phyloP scores from a whole-genome alignment of 1,140 invertebrate genomes.

The Drosophila mojavensis region DNA sequence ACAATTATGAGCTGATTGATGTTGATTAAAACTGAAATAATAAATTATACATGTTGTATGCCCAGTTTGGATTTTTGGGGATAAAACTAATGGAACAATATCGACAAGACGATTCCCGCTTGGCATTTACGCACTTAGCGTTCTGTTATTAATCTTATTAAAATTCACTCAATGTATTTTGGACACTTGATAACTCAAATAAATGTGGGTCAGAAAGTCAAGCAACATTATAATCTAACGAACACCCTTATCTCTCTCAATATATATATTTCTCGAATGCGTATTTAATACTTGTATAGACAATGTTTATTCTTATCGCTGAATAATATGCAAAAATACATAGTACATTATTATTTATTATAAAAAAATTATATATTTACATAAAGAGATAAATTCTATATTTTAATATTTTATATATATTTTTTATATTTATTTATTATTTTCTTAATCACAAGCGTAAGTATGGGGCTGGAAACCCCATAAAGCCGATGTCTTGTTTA shows the following conservation, averaged over 20 bases:
- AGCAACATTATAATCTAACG: slow-evolving; percentile 36
- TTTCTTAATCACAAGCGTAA: too few relatives aligned
- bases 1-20: too few relatives aligned
- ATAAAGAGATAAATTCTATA: too few relatives aligned
- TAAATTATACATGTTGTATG: too few relatives aligned
- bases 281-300: not conserved
- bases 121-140: not conserved
- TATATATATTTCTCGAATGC: not conserved
- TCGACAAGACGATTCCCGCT: not conserved
- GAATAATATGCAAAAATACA: not conserved
- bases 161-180: slow-evolving; percentile 2
- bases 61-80: not conserved
- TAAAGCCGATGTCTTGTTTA: too few relatives aligned
- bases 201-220: slow-evolving; percentile 48
- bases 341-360: not conserved
- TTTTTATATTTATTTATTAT: too few relatives aligned
- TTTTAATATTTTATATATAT: too few relatives aligned
- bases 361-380: too few relatives aligned
- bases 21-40: too few relatives aligned
- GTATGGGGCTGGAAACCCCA: too few relatives aligned
- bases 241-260: slow-evolving; percentile 32
- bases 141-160: not conserved
- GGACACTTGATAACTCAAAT: slow-evolving; percentile 20
- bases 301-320: not conserved
- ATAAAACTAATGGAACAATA: not conserved